phyloP scores from a whole-genome alignment of 1,140 invertebrate species.

The Bombus turneri region DNA sequence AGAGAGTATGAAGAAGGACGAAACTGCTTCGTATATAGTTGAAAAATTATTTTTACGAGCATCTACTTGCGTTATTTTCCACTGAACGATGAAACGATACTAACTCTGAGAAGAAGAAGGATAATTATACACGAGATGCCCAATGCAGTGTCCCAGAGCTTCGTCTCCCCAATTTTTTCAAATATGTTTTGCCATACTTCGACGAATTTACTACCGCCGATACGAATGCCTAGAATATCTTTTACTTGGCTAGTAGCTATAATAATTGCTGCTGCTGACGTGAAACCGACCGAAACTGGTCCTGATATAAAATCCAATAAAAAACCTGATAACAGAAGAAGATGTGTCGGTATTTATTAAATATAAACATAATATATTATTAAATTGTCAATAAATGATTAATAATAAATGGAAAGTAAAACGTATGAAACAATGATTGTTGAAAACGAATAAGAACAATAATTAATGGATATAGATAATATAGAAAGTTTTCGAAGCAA shows the following conservation, averaged over 20 bases:
- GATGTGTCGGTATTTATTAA: neutral
- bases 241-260: slow-evolving; percentile 94
- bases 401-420: too few species aligned
- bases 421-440: too few species aligned
- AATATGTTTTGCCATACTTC: slow-evolving; percentile 85
- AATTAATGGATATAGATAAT: neutral
- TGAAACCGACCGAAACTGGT: slow-evolving; percentile 95
- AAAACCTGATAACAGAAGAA: slow-evolving; percentile 86
- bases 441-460: too few species aligned
- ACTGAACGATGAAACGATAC: slow-evolving; percentile 52
- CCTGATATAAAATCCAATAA: slow-evolving; percentile 95
- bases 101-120: slow-evolving; percentile 87
- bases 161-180: slow-evolving; percentile 86
- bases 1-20: neutral
- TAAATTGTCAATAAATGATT: neutral
- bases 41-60: neutral
- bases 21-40: neutral
- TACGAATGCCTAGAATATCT: slow-evolving; percentile 88
- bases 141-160: slow-evolving; percentile 86
- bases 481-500: too few species aligned
- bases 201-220: slow-evolving; percentile 86
- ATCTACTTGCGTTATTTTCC: neutral
- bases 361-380: neutral
- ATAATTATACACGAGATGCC: slow-evolving; percentile 87
- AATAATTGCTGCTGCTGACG: slow-evolving; percentile 94